These are phyloP conservation scores for Pogonocherus hispidulus DNA, from an alignment of 2,888 invertebrate genomes.

Conservation along the genomic window DNA sequence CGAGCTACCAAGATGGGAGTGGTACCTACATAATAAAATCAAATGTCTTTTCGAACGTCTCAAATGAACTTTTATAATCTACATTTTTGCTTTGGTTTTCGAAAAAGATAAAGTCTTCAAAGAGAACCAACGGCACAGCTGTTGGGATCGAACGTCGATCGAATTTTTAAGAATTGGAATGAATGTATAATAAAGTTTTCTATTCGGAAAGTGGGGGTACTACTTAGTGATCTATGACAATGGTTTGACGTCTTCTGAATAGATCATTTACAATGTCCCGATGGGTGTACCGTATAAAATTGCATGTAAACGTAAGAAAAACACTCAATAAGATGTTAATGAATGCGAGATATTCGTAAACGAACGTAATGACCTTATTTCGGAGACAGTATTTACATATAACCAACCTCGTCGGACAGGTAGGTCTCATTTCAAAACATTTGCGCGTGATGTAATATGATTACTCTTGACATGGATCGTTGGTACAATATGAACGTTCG, in stretches of 20 bases:
- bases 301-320: constrained; percentile 38
- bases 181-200: too few species aligned
- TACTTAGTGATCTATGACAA: too few species aligned
- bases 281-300: neutral
- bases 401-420: constrained; percentile 37
- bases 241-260: neutral
- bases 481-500: constrained; percentile 66
- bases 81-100: too few species aligned
- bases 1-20: too few species aligned
- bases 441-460: constrained; percentile 51
- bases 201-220: too few species aligned
- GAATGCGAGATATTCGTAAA: constrained; percentile 42
- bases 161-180: too few species aligned
- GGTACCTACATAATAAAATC: too few species aligned
- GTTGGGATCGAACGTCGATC: too few species aligned
- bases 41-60: too few species aligned
- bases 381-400: constrained; percentile 41
- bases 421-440: constrained; percentile 43
- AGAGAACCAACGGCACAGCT: too few species aligned
- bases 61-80: too few species aligned
- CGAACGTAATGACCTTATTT: constrained; percentile 52
- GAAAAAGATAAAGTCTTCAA: too few species aligned
- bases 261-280: neutral
- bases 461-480: constrained; percentile 57
- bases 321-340: constrained; percentile 48